Conservation (phyloP, 2,113 vertebrate genomes). For the Rhinogobius similis region DNA sequence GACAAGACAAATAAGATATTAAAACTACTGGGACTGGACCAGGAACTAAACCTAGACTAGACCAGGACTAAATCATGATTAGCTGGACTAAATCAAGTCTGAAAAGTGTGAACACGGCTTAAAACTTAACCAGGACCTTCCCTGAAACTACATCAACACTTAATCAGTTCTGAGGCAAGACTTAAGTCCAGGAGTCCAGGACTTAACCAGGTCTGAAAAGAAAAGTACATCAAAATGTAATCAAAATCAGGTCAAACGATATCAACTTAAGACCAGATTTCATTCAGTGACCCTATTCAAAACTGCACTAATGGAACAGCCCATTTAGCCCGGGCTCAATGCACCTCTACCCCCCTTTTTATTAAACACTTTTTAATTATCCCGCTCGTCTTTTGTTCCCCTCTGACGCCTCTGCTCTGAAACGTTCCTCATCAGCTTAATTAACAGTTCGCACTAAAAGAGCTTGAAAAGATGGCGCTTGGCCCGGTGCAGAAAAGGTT, state of each 20-base stretch:
- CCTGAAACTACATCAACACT: background rate
- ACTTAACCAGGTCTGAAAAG: too few relatives aligned
- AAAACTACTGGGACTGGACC: background rate
- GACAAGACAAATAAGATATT: background rate
- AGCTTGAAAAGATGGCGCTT: constrained; percentile 49
- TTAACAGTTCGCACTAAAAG: constrained; percentile 48
- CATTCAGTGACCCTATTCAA: constrained; percentile 61
- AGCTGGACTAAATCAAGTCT: background rate
- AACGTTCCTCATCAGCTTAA: constrained; percentile 59
- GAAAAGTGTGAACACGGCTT: background rate
- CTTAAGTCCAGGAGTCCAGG: too few relatives aligned
- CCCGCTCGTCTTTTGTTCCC: constrained; percentile 62
- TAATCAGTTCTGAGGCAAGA: background rate
- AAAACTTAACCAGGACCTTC: background rate
- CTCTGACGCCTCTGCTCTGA: constrained; percentile 47
- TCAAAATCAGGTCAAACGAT: background rate
- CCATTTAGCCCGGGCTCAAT: constrained; percentile 56
- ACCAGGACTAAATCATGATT: background rate
- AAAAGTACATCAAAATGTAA: background rate
- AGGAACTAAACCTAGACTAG: background rate
- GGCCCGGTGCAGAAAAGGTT: constrained; percentile 49
- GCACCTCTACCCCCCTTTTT: constrained; percentile 34
- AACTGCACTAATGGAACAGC: constrained; percentile 36
- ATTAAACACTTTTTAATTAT: constrained; percentile 70
- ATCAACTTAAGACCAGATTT: constrained; percentile 17